Conservation (phyloP, 2,888 invertebrate genomes). For the Parnassius smintheus region DNA sequence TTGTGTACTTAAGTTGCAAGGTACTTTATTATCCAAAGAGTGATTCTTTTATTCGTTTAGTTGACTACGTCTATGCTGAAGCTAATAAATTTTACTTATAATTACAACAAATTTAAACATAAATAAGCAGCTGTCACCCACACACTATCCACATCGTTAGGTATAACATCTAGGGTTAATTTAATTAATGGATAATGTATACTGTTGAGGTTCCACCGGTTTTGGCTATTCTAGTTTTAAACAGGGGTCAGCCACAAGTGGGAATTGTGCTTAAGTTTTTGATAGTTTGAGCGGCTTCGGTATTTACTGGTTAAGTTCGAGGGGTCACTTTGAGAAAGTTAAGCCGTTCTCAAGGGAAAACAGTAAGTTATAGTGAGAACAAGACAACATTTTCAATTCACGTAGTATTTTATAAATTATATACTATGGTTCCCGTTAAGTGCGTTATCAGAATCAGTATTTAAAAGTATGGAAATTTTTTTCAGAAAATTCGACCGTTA, state of each 20-base stretch:
- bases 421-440: too few species aligned
- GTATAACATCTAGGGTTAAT: conserved; percentile 40
- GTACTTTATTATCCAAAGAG: too few species aligned
- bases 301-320: conserved; percentile 78
- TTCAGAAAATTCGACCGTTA: too few species aligned
- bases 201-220: conserved; percentile 42
- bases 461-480: too few species aligned
- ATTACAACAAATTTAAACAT: conserved; percentile 14
- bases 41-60: too few species aligned
- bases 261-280: conserved; percentile 73
- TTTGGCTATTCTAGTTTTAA: conserved; percentile 55
- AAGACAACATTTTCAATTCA: neutral
- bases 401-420: neutral
- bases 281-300: conserved; percentile 75
- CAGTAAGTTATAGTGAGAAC: conserved; percentile 31
- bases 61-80: too few species aligned
- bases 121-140: conserved; percentile 19
- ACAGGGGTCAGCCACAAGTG: conserved; percentile 64
- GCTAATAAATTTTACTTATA: too few species aligned
- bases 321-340: conserved; percentile 69
- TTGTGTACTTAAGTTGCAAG: too few species aligned
- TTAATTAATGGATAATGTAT: conserved; percentile 46
- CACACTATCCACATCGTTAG: conserved; percentile 23
- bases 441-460: too few species aligned
- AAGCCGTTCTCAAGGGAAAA: conserved; percentile 52